A percentile compares a stretch with the other conserved stretches of the same genome.
Conservation (phyloP, 1,140 invertebrate genomes). For the Pseudomyrmex dendroicus region DNA sequence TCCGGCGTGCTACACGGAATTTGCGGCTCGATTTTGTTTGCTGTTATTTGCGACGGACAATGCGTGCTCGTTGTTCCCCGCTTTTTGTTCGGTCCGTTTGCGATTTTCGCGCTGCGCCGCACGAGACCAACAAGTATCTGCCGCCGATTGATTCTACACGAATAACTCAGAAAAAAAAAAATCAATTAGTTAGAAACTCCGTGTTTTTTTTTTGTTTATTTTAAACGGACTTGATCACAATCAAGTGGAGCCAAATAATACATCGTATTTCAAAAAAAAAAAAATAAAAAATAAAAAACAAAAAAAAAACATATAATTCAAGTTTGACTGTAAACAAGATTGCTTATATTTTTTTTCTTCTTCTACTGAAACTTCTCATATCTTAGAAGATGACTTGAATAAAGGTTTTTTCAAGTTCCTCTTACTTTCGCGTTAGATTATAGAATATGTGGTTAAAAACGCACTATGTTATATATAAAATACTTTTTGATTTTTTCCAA, state of each 20-base stretch:
- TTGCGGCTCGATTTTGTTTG: slow-evolving; percentile 33
- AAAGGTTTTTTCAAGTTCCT: neutral
- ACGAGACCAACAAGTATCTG: slow-evolving; percentile 9
- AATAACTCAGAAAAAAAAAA: slow-evolving; percentile 21
- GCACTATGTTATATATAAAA: neutral
- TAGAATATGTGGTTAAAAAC: too few relatives aligned
- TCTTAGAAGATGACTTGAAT: too few relatives aligned
- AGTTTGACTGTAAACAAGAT: neutral
- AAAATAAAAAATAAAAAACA: too few relatives aligned
- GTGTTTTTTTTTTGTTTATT: too few relatives aligned
- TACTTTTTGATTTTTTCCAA: slow-evolving; percentile 9
- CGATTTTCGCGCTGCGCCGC: slow-evolving; percentile 34
- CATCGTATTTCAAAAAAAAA: too few relatives aligned
- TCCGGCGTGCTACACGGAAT: neutral
- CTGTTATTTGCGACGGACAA: slow-evolving; percentile 54
- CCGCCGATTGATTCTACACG: slow-evolving; percentile 28
- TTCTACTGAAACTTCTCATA: neutral
- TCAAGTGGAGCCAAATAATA: neutral
- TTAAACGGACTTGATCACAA: neutral
- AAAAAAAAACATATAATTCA: neutral
- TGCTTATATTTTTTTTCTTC: neutral
- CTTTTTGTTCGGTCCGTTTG: slow-evolving; percentile 33
- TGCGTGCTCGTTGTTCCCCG: slow-evolving; percentile 33
- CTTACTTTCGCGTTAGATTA: neutral
- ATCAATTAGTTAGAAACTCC: neutral